Conservation (phyloP, 2,797 vertebrate genomes). For the Astyanax mexicanus region DNA sequence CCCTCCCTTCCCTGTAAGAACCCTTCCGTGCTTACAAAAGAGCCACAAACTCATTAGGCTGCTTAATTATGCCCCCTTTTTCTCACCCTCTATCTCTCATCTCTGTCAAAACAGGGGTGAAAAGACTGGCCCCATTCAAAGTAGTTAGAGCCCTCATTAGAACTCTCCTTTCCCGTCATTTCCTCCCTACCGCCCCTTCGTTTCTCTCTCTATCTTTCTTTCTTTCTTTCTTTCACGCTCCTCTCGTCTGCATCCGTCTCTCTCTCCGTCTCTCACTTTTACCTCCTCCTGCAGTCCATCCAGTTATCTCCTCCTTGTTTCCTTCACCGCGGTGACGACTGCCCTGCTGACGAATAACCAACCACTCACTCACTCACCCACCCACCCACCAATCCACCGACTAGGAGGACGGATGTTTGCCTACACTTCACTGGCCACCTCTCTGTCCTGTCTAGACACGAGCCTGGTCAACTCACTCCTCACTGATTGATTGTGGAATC, state of each 20-base stretch:
- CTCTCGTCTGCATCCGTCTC: constrained; percentile 54
- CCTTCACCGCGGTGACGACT: constrained; percentile 63
- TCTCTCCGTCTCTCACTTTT: constrained; percentile 45
- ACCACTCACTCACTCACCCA: no score
- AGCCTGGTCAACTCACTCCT: no score
- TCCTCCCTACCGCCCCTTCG: constrained; percentile 37
- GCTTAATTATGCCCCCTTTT: constrained; percentile 92
- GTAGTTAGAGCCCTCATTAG: constrained; percentile 63
- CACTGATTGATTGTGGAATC: constrained; percentile 66
- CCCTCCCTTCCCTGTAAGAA: constrained; percentile 80
- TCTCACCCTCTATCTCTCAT: constrained; percentile 64
- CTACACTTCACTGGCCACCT: constrained; percentile 64
- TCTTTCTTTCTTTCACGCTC: constrained; percentile 56
- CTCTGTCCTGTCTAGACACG: constrained; percentile 59
- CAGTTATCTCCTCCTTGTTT: constrained; percentile 64
- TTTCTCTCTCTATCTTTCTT: constrained; percentile 51
- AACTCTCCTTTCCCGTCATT: constrained; percentile 45
- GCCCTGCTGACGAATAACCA: constrained; percentile 50
- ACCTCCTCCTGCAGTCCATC: constrained; percentile 20
- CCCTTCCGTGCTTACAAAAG: constrained; percentile 87
- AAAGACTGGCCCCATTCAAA: constrained; percentile 80
- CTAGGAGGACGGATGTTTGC: constrained; percentile 69
- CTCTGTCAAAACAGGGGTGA: constrained; percentile 72
- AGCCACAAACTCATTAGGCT: constrained; percentile 95
- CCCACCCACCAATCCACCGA: no score